Evolutionary conservation across 2,113 vertebrate species (phyloP).

Genomic region (Penelope pileata): DNA sequence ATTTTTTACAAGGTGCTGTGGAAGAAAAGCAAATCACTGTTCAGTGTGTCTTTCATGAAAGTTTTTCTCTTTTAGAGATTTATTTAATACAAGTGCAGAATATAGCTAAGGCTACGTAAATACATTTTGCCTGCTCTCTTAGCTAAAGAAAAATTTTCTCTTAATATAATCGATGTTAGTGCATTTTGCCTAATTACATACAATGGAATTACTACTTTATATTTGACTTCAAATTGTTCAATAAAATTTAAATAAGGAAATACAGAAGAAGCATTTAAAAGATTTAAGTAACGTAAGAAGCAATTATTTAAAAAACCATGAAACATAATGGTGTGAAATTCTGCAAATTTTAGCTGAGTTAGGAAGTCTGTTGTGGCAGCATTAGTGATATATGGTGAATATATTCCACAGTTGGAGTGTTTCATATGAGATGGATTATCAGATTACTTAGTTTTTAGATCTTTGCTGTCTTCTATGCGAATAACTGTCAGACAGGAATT

Average conservation of each 20-base stretch:
- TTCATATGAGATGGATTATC: not conserved
- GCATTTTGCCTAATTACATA: not conserved
- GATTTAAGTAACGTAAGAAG: not conserved
- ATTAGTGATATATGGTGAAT: accelerated
- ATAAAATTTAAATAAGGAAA: not conserved
- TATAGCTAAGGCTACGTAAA: not conserved
- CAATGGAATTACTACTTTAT: not conserved
- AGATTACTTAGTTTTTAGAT: not conserved
- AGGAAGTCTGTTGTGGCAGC: not conserved
- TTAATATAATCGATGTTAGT: not conserved
- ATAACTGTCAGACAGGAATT: not conserved
- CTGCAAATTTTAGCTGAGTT: not conserved
- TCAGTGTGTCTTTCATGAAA: not conserved
- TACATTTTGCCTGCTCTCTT: not conserved
- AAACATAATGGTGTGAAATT: not conserved
- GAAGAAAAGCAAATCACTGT: not conserved
- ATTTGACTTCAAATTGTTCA: not conserved
- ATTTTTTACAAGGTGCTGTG: not conserved
- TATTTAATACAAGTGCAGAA: not conserved
- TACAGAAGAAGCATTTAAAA: not conserved
- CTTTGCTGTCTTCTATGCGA: not conserved
- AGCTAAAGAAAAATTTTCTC: not conserved
- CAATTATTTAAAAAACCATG: not conserved
- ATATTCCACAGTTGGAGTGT: not conserved
- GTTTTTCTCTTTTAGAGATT: not conserved